Percentiles rank a stretch among this genome's conserved stretches.
These are phyloP conservation scores for Nebria salina DNA, from an alignment of 2,888 invertebrate genomes.

Conservation along the genomic window DNA sequence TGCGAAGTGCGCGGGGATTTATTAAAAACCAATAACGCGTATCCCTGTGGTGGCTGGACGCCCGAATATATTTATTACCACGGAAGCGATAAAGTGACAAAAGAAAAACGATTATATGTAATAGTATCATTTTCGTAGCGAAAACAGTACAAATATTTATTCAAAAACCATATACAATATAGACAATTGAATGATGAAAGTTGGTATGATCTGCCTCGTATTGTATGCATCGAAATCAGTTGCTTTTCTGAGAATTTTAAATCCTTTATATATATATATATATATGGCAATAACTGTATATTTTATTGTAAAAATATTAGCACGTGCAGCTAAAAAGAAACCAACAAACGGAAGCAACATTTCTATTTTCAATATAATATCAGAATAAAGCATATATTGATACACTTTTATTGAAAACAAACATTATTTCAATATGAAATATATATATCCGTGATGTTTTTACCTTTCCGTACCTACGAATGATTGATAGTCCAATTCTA, in stretches of 20 bases:
- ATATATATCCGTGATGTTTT: not conserved
- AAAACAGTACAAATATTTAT: not conserved
- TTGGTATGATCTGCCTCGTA: too few species aligned
- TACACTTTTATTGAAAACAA: not conserved
- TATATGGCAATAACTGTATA: too few species aligned
- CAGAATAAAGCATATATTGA: not conserved
- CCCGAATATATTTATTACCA: constrained; percentile 4
- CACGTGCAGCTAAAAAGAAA: too few species aligned
- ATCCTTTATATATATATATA: too few species aligned
- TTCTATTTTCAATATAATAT: too few species aligned
- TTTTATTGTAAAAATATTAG: too few species aligned
- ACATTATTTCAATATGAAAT: not conserved
- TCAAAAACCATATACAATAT: too few species aligned
- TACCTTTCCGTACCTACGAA: not conserved
- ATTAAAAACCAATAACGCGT: constrained; percentile 9
- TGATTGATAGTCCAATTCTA: not conserved
- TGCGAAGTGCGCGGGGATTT: constrained; percentile 3
- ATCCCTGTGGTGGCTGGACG: not conserved
- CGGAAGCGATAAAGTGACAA: constrained; percentile 6
- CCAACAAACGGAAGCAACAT: too few species aligned
- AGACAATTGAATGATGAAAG: too few species aligned
- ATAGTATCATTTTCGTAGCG: not conserved
- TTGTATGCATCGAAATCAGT: too few species aligned
- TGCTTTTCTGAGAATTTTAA: too few species aligned
- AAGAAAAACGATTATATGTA: not conserved